Evolutionary conservation across 2,888 invertebrate genomes (phyloP).

Genomic region (Heteropelma amictum): DNA sequence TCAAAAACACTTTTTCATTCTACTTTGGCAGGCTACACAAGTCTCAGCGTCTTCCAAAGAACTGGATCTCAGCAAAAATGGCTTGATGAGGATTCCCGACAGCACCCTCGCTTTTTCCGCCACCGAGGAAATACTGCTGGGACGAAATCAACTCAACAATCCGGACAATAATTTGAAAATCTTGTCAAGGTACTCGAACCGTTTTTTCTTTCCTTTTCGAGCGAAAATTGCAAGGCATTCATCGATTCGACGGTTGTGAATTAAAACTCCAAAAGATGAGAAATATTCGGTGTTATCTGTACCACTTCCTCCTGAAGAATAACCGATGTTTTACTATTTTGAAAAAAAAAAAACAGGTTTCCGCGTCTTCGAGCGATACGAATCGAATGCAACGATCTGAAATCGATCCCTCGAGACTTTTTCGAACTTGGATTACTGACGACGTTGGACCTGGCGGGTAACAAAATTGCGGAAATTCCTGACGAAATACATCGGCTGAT

Average conservation of each 20-base stretch:
- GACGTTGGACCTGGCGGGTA: constrained; percentile 85
- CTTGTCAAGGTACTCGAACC: constrained; percentile 71
- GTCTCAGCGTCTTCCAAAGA: constrained; percentile 68
- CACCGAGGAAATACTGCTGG: constrained; percentile 73
- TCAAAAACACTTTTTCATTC: neutral
- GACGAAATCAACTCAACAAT: constrained; percentile 73
- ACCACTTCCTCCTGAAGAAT: too few relatives aligned
- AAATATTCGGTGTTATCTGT: too few relatives aligned
- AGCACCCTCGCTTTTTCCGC: constrained; percentile 73
- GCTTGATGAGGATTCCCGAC: constrained; percentile 75
- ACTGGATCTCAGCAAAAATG: constrained; percentile 75
- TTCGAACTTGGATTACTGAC: constrained; percentile 82
- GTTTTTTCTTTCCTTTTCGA: neutral
- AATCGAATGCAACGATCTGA: constrained; percentile 81
- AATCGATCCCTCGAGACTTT: constrained; percentile 81
- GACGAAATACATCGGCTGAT: constrained; percentile 81
- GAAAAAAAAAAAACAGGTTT: constrained; percentile 63
- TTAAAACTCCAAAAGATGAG: neutral
- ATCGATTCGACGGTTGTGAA: neutral
- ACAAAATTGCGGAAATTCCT: constrained; percentile 83
- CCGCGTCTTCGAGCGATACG: constrained; percentile 70
- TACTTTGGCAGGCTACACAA: constrained; percentile 64
- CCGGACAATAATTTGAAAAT: constrained; percentile 70
- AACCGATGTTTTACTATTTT: neutral
- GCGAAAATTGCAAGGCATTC: neutral